Evolutionary conservation across 2,113 vertebrate genomes (phyloP).

Genomic region (Casuarius casuarius): DNA sequence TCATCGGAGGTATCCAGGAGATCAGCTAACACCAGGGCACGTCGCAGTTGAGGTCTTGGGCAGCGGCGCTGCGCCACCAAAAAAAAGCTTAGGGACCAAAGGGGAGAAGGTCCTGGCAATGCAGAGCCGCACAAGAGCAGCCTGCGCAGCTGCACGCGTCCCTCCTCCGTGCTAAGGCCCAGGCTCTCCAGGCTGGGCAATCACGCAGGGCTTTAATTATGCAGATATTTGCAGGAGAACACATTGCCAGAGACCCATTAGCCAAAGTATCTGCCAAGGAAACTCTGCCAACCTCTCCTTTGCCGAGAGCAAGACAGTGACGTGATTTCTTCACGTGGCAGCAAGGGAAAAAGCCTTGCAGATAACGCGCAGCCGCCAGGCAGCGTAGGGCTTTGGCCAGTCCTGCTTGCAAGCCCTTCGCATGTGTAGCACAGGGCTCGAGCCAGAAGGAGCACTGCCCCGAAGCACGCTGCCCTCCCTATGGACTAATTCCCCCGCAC

Average conservation of each 20-base stretch:
- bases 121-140: not conserved
- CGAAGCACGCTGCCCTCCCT: not conserved
- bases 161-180: accelerated
- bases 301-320: accelerated
- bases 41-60: too few relatives aligned
- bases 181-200: not conserved
- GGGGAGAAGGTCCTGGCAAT: accelerated
- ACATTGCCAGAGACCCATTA: not conserved
- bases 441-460: accelerated
- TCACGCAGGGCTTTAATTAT: accelerated
- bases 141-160: accelerated
- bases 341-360: not conserved
- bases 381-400: accelerated
- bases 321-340: accelerated
- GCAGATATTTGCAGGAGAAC: not conserved
- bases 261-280: accelerated
- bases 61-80: not conserved
- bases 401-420: accelerated
- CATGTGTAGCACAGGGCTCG: accelerated
- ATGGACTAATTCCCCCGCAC: accelerated
- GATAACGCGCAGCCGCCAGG: not conserved
- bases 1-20: not conserved
- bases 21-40: not conserved
- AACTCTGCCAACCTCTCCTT: not conserved
- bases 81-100: not conserved